Base-by-base conservation (phyloP, 2,888 invertebrate species). In the Synergus itoensis region DNA sequence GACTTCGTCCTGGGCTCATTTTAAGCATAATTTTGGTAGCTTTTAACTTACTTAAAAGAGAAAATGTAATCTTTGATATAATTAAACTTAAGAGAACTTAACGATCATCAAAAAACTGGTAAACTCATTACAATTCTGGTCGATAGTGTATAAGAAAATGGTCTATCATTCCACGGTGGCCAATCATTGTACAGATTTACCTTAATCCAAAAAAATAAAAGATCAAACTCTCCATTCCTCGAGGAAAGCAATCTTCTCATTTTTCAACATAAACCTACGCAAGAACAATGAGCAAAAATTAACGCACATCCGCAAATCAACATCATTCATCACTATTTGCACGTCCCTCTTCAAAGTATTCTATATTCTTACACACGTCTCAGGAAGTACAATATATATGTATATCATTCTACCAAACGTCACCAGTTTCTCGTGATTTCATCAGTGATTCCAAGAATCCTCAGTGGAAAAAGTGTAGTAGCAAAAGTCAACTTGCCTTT, bases 341-440 rank as follows among this genome's bases (percentile, higher is more conserved):
- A 21, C 60, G 18, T 60, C 12, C 60, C 21, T 60, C 60, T 18
- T 21, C 60, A 60, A 21, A 60, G 60, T 3, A 60, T 21, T 60
- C 21, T 60, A 60, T 60, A 60, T 4, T 60, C 21, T 60, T 60
- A 60, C 57, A 60, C 0, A 45, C 45, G 21, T 62, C 11, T 62
- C 62, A 21, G 60, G 53, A 53, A 53, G 53, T 53, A n/a, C 9
- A 53, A n/a, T 53, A 53, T 53, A n/a, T n/a, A n/a, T n/a, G n/a
- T n/a, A n/a, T n/a, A n/a, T n/a, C 4, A 53, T 53, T 53, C n/a
- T 8, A 60, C 21, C 60, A 28, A 62, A 5, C 62, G 62, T 62
- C 62, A 62, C 62, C 62, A 62, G 62, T 28, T 62, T 62, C 62
- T 62, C 28, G 28, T 62, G 28, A 62, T 62, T 28, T 28, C 62